Evolutionary conservation across 23 tunicate genomes (phyloP).

Genomic region (Halocynthia aurantium): DNA sequence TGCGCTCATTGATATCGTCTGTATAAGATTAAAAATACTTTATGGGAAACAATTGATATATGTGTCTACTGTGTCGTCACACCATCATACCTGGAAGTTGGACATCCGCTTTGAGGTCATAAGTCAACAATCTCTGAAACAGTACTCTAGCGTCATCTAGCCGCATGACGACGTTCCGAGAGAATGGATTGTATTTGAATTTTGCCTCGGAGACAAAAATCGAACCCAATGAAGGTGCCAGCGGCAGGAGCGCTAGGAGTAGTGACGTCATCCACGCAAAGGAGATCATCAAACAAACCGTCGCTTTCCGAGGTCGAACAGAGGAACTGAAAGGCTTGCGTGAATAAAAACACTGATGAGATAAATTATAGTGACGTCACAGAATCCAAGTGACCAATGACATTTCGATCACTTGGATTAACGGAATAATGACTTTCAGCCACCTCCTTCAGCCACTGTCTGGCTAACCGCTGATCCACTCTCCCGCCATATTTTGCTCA

Average conservation of each 20-base stretch:
- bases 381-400: neutral
- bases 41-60: too few relatives aligned
- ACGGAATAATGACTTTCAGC: too few relatives aligned
- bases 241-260: slow-evolving; percentile 21
- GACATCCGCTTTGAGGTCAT: neutral
- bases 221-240: neutral
- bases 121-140: slow-evolving; percentile 1
- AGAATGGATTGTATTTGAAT: slow-evolving; percentile 20
- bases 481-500: neutral
- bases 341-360: neutral
- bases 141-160: slow-evolving; percentile 5
- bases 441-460: neutral
- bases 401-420: neutral
- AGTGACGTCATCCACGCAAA: slow-evolving; percentile 24
- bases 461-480: neutral
- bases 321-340: slow-evolving; percentile 41
- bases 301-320: slow-evolving; percentile 4
- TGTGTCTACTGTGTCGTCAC: too few relatives aligned
- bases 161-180: neutral
- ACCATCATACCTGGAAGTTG: neutral
- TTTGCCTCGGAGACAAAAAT: slow-evolving; percentile 9
- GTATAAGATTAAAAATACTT: too few relatives aligned
- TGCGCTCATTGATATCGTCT: too few relatives aligned
- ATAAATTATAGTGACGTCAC: too few relatives aligned
- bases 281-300: neutral